A percentile compares a stretch with the other conserved stretches of the same genome.
These are phyloP conservation scores for Meloidogyne chitwoodi DNA, from an alignment of 1,140 invertebrate genomes.

Conservation along the genomic window DNA sequence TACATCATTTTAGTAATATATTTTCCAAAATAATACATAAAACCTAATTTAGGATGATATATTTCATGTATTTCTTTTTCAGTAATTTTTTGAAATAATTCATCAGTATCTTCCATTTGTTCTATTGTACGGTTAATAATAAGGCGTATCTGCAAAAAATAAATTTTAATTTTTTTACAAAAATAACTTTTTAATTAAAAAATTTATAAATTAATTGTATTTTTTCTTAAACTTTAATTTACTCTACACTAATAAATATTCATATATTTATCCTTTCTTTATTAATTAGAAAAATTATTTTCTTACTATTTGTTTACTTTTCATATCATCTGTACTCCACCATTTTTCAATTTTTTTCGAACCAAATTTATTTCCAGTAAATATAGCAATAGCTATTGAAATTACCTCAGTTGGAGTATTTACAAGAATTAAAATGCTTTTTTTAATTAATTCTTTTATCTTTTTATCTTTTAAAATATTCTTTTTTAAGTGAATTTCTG, in stretches of 20 bases:
- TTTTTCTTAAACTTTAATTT: too few relatives aligned
- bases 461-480: not conserved
- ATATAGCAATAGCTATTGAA: not conserved
- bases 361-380: not conserved
- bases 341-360: not conserved
- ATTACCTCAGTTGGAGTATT: constrained; percentile 14
- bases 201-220: too few relatives aligned
- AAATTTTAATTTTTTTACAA: too few relatives aligned
- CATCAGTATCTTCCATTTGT: not conserved
- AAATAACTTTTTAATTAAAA: too few relatives aligned
- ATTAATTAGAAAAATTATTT: too few relatives aligned
- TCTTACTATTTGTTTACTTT: not conserved
- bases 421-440: not conserved
- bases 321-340: not conserved
- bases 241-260: too few relatives aligned
- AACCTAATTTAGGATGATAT: not conserved
- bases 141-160: too few relatives aligned
- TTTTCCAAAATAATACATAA: not conserved
- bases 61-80: not conserved
- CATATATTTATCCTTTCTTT: too few relatives aligned
- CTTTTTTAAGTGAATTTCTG: too few relatives aligned
- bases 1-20: not conserved
- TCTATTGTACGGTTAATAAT: not conserved
- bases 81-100: not conserved
- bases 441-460: too few relatives aligned